A percentile compares a stretch with the other conserved stretches of the same genome.
phyloP scores from a whole-genome alignment of 2,888 invertebrate species.

The Drosophila nigricruria region DNA sequence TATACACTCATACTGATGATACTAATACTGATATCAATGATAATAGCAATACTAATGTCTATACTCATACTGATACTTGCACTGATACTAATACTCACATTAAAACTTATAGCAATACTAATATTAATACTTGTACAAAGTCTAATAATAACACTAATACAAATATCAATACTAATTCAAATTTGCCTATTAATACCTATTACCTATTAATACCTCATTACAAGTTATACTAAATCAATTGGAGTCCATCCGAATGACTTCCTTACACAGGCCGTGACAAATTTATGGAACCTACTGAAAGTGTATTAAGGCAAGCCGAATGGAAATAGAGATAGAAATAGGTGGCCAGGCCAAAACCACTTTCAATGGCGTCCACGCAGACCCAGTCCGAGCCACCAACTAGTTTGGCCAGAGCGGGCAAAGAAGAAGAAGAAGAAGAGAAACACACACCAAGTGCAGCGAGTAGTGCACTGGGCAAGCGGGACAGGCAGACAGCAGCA shows the following conservation, averaged over 20 bases:
- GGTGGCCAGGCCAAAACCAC: slow-evolving; percentile 45
- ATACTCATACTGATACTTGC: not conserved
- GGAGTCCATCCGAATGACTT: not conserved
- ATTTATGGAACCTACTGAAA: slow-evolving; percentile 3
- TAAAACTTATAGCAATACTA: not conserved
- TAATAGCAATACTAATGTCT: not conserved
- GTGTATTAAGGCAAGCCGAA: slow-evolving; percentile 13
- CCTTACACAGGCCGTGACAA: not conserved
- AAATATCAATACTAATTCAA: not conserved
- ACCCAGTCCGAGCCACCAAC: slow-evolving; percentile 41
- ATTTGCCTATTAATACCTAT: not conserved
- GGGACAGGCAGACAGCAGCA: slow-evolving; percentile 47
- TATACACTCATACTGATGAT: not conserved
- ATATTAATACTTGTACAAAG: not conserved
- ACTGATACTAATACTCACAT: not conserved
- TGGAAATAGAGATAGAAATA: not conserved
- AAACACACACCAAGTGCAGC: slow-evolving; percentile 59
- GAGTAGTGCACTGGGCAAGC: slow-evolving; percentile 75
- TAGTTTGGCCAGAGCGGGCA: slow-evolving; percentile 46
- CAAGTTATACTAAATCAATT: not conserved
- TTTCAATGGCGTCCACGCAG: slow-evolving; percentile 50
- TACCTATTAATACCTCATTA: not conserved
- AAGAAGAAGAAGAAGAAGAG: not conserved
- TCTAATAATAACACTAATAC: not conserved
- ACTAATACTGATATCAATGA: not conserved